Evolutionary conservation across 2,888 invertebrate species (phyloP).

Genomic region (Keiferia lycopersicella): DNA sequence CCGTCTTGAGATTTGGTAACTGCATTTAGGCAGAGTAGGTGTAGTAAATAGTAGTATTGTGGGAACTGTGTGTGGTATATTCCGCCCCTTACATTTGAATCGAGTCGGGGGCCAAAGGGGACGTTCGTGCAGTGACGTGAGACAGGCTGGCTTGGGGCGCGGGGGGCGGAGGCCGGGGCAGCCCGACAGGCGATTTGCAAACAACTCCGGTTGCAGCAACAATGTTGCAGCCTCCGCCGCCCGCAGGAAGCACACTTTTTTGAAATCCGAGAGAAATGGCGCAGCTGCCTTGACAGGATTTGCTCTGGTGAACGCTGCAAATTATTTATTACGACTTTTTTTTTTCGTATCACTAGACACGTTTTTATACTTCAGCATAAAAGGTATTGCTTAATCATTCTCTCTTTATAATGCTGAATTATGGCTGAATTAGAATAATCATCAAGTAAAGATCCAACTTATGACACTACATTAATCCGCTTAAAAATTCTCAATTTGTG

Average conservation of each 20-base stretch:
- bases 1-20: no score
- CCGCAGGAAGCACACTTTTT: slow-evolving; percentile 15
- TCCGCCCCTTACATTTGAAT: slow-evolving; percentile 2
- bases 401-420: neutral
- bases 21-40: no score
- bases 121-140: slow-evolving; percentile 25
- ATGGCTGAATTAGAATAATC: neutral
- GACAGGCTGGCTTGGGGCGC: neutral
- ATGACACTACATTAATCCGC: no score
- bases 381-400: neutral
- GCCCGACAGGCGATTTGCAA: slow-evolving; percentile 23
- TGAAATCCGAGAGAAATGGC: slow-evolving; percentile 11
- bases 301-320: neutral
- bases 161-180: neutral
- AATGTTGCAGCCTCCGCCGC: slow-evolving; percentile 15
- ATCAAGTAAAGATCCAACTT: neutral
- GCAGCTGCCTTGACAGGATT: slow-evolving; percentile 13
- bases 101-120: slow-evolving; percentile 28
- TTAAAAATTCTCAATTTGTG: neutral
- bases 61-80: no score
- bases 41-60: no score
- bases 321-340: neutral
- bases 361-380: neutral
- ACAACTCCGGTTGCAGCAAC: slow-evolving; percentile 19
- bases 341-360: neutral